Evolutionary conservation across 1,140 invertebrate species (phyloP).

Genomic region (Ridgeia piscesae): DNA sequence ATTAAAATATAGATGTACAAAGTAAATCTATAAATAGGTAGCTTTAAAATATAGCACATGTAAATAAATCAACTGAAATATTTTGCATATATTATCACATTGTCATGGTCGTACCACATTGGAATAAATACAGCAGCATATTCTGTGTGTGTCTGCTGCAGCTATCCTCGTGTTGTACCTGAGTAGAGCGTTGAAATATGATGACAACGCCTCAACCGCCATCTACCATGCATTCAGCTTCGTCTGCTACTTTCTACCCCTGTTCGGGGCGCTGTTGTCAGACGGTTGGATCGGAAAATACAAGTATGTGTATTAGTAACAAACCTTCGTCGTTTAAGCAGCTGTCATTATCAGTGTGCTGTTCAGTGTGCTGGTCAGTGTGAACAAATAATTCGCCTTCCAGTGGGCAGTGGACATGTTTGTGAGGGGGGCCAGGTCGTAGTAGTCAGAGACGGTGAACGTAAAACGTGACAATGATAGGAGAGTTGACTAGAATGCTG

Average conservation of each 20-base stretch:
- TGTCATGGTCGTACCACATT: neutral
- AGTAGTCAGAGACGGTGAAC: no score
- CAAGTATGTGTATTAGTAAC: slow-evolving; percentile 56
- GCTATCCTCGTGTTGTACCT: slow-evolving; percentile 83
- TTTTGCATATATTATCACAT: neutral
- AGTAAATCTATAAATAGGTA: no score
- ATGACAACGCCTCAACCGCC: slow-evolving; percentile 71
- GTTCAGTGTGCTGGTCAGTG: neutral
- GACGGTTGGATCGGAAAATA: slow-evolving; percentile 86
- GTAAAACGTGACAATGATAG: no score
- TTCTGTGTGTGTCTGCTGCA: slow-evolving; percentile 45
- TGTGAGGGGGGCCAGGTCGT: neutral
- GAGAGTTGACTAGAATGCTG: no score
- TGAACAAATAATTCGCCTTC: neutral
- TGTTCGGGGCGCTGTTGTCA: slow-evolving; percentile 84
- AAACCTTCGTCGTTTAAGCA: neutral
- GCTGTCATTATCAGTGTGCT: neutral
- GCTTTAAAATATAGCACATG: no score
- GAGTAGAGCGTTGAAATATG: slow-evolving; percentile 62
- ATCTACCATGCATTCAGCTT: slow-evolving; percentile 82
- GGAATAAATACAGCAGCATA: neutral
- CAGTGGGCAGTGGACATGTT: neutral
- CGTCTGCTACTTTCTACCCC: slow-evolving; percentile 83
- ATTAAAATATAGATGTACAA: no score
- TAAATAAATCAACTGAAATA: no score